Conservation (phyloP, 2,888 invertebrate species). For the Pogonocherus hispidulus region DNA sequence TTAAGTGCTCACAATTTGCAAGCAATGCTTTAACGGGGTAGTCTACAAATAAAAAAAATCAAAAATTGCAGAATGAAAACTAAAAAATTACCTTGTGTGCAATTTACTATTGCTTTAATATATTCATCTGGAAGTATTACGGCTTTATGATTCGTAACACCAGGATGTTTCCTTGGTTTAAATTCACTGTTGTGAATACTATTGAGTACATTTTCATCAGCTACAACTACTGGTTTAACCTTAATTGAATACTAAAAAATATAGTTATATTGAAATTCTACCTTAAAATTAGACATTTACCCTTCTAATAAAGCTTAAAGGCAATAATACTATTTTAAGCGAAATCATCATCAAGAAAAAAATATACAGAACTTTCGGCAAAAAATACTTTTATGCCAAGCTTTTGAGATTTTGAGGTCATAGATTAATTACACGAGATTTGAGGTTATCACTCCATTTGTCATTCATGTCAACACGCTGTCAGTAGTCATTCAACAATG, state of each 20-base stretch:
- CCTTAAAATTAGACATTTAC: background rate
- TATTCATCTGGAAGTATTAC: conserved; percentile 75
- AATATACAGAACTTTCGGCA: background rate
- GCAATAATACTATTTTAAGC: background rate
- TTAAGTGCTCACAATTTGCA: conserved; percentile 72
- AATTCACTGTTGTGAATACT: conserved; percentile 71
- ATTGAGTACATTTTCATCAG: conserved; percentile 70
- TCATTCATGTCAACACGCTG: too few relatives aligned
- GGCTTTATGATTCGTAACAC: conserved; percentile 72
- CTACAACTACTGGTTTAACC: conserved; percentile 62
- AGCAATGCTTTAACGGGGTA: conserved; percentile 72
- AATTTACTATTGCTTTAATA: conserved; percentile 71
- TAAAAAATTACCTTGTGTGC: conserved; percentile 68
- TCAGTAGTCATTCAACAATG: too few relatives aligned
- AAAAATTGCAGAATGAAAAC: background rate
- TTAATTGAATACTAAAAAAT: conserved; percentile 24
- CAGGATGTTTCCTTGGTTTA: conserved; percentile 82
- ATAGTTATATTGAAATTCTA: background rate
- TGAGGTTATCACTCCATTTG: too few relatives aligned
- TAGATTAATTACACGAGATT: too few relatives aligned
- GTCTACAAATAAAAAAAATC: conserved; percentile 65
- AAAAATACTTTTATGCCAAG: too few relatives aligned
- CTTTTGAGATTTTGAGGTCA: too few relatives aligned
- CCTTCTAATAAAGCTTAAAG: conserved; percentile 2
- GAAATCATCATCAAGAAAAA: background rate